These are phyloP conservation scores for Centrocercus urophasianus DNA, from an alignment of 2,113 vertebrate species.

Conservation along the genomic window DNA sequence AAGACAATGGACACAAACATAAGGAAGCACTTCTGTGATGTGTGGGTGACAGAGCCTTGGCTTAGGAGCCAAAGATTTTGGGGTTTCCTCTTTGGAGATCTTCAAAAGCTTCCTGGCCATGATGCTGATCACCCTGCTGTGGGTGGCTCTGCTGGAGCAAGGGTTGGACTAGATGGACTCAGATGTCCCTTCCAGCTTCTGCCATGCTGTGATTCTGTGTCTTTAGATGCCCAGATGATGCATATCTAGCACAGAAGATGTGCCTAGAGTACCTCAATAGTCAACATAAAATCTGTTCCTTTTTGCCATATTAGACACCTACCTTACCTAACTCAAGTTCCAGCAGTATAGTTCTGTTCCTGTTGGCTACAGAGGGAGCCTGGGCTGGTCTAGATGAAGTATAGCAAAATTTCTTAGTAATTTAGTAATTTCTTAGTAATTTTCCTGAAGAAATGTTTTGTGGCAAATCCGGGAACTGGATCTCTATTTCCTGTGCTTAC, in stretches of 20 bases:
- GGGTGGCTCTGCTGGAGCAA: no score
- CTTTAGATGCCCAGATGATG: neutral
- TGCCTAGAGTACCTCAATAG: neutral
- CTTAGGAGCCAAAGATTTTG: neutral
- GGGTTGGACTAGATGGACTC: no score
- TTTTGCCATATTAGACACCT: neutral
- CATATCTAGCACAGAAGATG: neutral
- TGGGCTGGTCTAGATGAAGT: neutral
- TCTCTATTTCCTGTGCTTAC: neutral
- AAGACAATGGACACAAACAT: no score
- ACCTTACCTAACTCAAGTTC: neutral
- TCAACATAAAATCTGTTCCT: neutral
- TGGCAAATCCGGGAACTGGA: neutral
- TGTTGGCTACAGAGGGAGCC: neutral
- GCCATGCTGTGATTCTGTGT: neutral
- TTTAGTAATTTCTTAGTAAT: neutral
- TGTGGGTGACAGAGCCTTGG: no score
- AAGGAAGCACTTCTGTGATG: no score
- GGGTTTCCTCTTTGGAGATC: neutral
- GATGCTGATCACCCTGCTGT: no score
- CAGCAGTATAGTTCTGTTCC: neutral
- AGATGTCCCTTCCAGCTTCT: no score
- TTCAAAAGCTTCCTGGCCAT: neutral
- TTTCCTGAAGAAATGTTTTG: neutral
- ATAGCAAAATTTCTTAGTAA: neutral